Percentiles rank a stretch among this genome's conserved stretches.
These are phyloP conservation scores for Cryptops parisi DNA, from an alignment of 2,888 invertebrate genomes.

Conservation along the genomic window DNA sequence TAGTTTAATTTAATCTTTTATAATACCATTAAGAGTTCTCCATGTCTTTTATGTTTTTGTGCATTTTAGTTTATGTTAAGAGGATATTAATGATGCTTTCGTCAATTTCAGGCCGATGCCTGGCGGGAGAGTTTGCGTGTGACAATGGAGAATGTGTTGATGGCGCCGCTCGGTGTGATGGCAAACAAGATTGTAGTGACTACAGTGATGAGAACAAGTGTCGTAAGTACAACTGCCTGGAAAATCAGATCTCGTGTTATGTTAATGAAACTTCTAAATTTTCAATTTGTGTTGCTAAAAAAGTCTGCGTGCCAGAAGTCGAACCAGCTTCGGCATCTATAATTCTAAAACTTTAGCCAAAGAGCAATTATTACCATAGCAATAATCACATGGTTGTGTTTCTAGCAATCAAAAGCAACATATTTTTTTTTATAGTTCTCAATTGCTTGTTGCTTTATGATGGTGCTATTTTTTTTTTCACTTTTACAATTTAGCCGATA, in stretches of 20 bases:
- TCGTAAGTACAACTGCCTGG: constrained; percentile 22
- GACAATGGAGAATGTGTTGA: constrained; percentile 33
- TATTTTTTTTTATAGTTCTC: neutral
- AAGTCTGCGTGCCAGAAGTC: neutral
- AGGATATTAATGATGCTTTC: neutral
- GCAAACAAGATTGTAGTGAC: constrained; percentile 32
- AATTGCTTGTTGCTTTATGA: neutral
- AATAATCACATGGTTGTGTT: no score
- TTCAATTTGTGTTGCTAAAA: neutral
- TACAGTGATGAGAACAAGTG: constrained; percentile 32
- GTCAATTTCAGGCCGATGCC: constrained; percentile 23
- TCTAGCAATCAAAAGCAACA: neutral
- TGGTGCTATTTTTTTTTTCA: neutral
- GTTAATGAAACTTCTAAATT: neutral
- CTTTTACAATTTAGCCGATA: no score
- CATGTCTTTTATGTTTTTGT: neutral
- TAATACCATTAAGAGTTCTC: no score
- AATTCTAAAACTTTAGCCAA: neutral
- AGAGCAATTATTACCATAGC: no score
- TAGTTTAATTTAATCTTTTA: no score
- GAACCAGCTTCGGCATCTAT: neutral
- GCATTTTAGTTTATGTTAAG: neutral
- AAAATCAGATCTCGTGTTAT: neutral
- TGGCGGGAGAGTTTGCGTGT: constrained; percentile 32
- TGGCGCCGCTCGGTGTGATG: constrained; percentile 37